Conservation (phyloP, 2,888 invertebrate genomes). For the Candidula unifasciata region DNA sequence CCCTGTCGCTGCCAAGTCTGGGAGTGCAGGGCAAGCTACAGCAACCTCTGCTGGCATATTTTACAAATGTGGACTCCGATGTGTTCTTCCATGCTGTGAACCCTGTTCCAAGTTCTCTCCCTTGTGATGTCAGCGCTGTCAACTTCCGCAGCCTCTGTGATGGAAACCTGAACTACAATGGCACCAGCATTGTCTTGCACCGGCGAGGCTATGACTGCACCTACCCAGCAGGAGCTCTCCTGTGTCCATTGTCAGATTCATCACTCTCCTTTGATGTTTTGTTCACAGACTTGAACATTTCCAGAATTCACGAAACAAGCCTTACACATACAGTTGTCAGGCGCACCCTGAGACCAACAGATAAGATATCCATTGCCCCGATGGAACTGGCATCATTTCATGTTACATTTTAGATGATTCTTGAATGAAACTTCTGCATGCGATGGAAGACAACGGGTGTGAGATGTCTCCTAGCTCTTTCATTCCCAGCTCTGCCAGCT, state of each 20-base stretch:
- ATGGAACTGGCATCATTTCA: slow-evolving; percentile 66
- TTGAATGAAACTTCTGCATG: too few species aligned
- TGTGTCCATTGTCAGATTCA: slow-evolving; percentile 57
- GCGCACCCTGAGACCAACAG: slow-evolving; percentile 53
- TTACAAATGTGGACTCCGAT: slow-evolving; percentile 61
- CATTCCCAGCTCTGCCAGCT: too few species aligned
- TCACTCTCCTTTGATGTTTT: slow-evolving; percentile 56
- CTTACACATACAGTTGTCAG: slow-evolving; percentile 65
- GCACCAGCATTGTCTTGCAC: slow-evolving; percentile 70
- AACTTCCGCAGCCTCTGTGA: slow-evolving; percentile 66
- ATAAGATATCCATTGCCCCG: slow-evolving; percentile 58
- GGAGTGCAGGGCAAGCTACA: slow-evolving; percentile 63
- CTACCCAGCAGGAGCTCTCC: slow-evolving; percentile 58
- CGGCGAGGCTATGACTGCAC: slow-evolving; percentile 68
- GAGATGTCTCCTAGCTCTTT: too few species aligned
- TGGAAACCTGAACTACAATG: slow-evolving; percentile 64
- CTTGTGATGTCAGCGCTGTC: slow-evolving; percentile 69
- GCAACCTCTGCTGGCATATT: slow-evolving; percentile 63
- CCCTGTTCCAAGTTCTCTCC: slow-evolving; percentile 60
- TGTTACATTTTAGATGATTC: slow-evolving; percentile 36
- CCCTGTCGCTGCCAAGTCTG: slow-evolving; percentile 64
- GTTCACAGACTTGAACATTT: slow-evolving; percentile 59
- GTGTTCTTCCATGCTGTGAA: slow-evolving; percentile 58
- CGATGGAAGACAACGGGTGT: too few species aligned
- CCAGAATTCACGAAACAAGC: slow-evolving; percentile 62